Base-by-base conservation (phyloP, 2,113 vertebrate species). In the Oplegnathus fasciatus region DNA sequence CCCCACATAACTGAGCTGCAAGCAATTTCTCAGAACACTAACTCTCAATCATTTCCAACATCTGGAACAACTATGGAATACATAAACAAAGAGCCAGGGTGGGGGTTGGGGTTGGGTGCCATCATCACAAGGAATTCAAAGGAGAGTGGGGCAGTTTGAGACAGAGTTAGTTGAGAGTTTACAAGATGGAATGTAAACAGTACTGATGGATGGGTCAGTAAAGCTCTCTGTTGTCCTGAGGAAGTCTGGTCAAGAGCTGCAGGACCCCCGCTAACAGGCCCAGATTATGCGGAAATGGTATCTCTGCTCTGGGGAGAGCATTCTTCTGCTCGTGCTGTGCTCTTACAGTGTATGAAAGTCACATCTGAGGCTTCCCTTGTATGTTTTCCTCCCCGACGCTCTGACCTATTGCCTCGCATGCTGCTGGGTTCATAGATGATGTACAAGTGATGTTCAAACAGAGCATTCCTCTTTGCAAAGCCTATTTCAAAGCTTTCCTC, bases 11-110 rank as follows among this genome's bases (percentile, higher is more conserved):
- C 82, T 74, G 84, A 83, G 69, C 89, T 90, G 89, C 79, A 80
- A 93, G 88, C 66, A 37, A 92, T 94, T 94, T 91, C 86, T 92
- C 87, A 94, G 89, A 94, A 89, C 90, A 89, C 94, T 88, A 90
- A 88, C 82, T 93, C 87, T 91, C 92, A 91, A 94, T 94, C 88
- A 94, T 94, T 90, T 85, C 66, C 75, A 90, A 94, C 93, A 95
- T 95, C 94, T 95, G 95, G 95, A 95, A 93, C 91, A 83, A 91
- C 91, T 91, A 80, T 86, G 67, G 88, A 86, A 94, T 91, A 92
- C 88, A 89, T 93, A 92, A 95, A 94, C 93, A 92, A 86, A 77
- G 76, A 5, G 74, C 28, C 17, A 69, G 68, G 54, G 65, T 62
- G 75, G 83, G 73, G 70, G 83, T 68, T 52, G 79, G 84, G 67